These are phyloP conservation scores for Melipona quadrifasciata DNA, from an alignment of 1,140 invertebrate species.

Conservation along the genomic window DNA sequence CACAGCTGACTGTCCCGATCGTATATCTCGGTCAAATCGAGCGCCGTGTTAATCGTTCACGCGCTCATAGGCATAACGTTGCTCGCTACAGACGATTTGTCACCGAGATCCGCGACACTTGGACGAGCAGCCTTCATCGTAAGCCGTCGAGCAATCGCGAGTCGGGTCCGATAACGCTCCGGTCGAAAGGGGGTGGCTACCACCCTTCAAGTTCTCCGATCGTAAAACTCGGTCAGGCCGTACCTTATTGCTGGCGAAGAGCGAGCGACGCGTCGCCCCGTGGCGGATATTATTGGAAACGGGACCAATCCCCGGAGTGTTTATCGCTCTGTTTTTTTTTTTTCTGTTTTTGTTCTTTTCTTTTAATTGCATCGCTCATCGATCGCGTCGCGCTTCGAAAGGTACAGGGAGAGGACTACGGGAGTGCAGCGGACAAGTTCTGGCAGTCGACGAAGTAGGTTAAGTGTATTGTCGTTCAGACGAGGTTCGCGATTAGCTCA, in stretches of 20 bases:
- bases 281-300: conserved; percentile 6
- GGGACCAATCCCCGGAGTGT: background rate
- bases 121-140: conserved; percentile 5
- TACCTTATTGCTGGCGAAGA: background rate
- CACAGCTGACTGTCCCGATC: background rate
- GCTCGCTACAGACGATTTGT: conserved; percentile 13
- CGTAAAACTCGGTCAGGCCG: background rate
- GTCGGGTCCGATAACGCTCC: background rate
- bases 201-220: background rate
- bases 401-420: background rate
- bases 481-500: background rate
- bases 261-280: background rate
- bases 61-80: conserved; percentile 3
- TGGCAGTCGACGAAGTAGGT: background rate
- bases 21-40: background rate
- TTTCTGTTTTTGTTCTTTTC: too few species aligned
- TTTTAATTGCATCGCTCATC: conserved; percentile 7
- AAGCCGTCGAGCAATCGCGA: background rate
- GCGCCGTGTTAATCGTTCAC: conserved; percentile 7
- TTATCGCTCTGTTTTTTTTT: conserved; percentile 2
- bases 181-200: background rate
- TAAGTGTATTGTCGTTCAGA: conserved; percentile 1
- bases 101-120: background rate
- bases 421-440: background rate
- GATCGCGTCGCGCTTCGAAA: background rate